Conservation (phyloP, 1,140 invertebrate species). For the Diabrotica undecimpunctata region DNA sequence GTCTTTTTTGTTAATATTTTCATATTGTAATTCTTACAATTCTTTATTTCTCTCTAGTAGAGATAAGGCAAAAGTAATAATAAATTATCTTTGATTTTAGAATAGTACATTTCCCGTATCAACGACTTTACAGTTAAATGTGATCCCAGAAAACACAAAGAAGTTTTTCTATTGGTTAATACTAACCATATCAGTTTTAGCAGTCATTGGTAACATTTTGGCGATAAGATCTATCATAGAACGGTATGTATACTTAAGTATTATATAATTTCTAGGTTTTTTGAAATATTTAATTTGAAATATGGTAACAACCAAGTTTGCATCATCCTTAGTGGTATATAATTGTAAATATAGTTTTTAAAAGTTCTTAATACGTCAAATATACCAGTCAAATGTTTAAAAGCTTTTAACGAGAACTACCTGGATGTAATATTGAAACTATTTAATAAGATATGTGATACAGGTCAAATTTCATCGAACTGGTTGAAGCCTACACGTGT, state of each 20-base stretch:
- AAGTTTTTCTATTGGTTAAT: slow-evolving; percentile 27
- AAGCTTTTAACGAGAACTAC: not conserved
- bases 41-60: too few relatives aligned
- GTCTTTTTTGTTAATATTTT: too few relatives aligned
- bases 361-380: not conserved
- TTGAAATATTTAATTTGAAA: not conserved
- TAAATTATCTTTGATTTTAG: not conserved
- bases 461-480: too few relatives aligned
- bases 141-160: slow-evolving; percentile 10
- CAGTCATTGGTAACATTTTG: slow-evolving; percentile 35
- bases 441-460: not conserved
- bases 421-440: too few relatives aligned
- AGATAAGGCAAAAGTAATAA: too few relatives aligned
- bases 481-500: too few relatives aligned
- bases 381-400: not conserved
- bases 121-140: not conserved
- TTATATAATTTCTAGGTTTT: not conserved
- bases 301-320: too few relatives aligned
- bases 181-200: slow-evolving; percentile 26
- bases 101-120: not conserved
- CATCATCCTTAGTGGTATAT: not conserved
- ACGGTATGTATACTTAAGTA: slow-evolving; percentile 26
- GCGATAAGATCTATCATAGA: slow-evolving; percentile 34
- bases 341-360: not conserved
- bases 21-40: too few relatives aligned